phyloP scores from a whole-genome alignment of 2,888 invertebrate genomes.

The Eilema griseolum region DNA sequence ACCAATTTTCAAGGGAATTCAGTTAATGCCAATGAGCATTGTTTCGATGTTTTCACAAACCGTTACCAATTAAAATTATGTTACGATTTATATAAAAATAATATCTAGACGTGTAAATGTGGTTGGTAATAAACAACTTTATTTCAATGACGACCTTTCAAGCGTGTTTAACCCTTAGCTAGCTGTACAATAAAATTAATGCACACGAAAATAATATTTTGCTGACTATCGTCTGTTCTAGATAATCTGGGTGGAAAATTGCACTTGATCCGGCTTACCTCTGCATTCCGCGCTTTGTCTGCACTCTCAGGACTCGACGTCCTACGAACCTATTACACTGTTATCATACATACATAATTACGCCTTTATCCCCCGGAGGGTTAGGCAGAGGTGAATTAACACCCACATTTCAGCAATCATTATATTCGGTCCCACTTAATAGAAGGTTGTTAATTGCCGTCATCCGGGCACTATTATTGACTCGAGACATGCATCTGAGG shows the following conservation, averaged over 20 bases:
- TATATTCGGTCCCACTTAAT: too few relatives aligned
- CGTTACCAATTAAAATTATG: too few relatives aligned
- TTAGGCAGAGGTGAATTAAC: too few relatives aligned
- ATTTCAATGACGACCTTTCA: background rate
- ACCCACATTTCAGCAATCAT: too few relatives aligned
- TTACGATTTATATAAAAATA: background rate
- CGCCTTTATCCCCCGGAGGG: too few relatives aligned
- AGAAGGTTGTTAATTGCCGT: too few relatives aligned
- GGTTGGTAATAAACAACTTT: background rate
- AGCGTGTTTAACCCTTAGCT: background rate
- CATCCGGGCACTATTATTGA: too few relatives aligned
- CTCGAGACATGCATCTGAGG: too few relatives aligned
- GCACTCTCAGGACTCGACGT: slow-evolving; percentile 59
- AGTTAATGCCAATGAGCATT: background rate
- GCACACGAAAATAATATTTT: slow-evolving; percentile 56
- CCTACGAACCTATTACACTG: slow-evolving; percentile 64
- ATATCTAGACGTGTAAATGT: background rate
- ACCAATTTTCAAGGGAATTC: background rate
- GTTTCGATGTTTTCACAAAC: background rate
- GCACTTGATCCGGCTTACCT: slow-evolving; percentile 70
- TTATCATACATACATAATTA: background rate
- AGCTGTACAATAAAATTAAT: slow-evolving; percentile 3
- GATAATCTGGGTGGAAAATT: slow-evolving; percentile 71
- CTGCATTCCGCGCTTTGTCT: slow-evolving; percentile 49
- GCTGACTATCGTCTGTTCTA: slow-evolving; percentile 37